Conservation (phyloP, 2,113 vertebrate genomes). For the Chrysochloris asiatica region DNA sequence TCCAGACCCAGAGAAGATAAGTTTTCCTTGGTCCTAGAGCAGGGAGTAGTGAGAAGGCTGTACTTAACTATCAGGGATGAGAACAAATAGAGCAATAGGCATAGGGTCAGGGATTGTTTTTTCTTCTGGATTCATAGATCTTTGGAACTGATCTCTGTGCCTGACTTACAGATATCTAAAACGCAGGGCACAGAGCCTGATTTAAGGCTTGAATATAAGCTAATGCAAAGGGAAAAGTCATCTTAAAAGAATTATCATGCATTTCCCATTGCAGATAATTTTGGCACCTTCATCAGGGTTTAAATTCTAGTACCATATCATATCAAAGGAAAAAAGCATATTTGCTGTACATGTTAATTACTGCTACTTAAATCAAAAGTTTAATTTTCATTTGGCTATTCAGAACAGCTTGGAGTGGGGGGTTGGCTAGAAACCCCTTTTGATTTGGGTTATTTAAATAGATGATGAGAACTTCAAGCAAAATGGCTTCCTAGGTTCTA, state of each 20-base stretch:
- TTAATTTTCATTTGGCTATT: constrained; percentile 80
- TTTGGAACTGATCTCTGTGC: background rate
- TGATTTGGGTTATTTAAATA: constrained; percentile 77
- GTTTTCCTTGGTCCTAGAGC: constrained; percentile 24
- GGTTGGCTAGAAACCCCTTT: constrained; percentile 50
- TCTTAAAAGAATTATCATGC: constrained; percentile 77
- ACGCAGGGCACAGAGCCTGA: constrained; percentile 20
- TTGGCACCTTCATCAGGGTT: constrained; percentile 79
- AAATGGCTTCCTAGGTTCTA: constrained; percentile 76
- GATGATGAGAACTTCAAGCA: constrained; percentile 75
- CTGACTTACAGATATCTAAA: constrained; percentile 24
- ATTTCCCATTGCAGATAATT: constrained; percentile 81
- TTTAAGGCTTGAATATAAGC: constrained; percentile 43
- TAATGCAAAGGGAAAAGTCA: constrained; percentile 72
- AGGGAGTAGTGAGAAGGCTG: background rate
- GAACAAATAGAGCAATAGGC: background rate
- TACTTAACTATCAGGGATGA: background rate
- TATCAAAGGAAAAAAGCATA: constrained; percentile 76
- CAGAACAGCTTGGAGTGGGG: constrained; percentile 50
- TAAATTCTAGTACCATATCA: constrained; percentile 78
- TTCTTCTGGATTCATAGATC: background rate
- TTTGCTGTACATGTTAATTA: constrained; percentile 81
- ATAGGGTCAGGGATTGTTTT: background rate
- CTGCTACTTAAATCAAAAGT: constrained; percentile 80
- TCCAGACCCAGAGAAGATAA: constrained; percentile 15